These are phyloP conservation scores for Micronycteris hirsuta DNA, from an alignment of 2,113 vertebrate genomes.

Conservation along the genomic window DNA sequence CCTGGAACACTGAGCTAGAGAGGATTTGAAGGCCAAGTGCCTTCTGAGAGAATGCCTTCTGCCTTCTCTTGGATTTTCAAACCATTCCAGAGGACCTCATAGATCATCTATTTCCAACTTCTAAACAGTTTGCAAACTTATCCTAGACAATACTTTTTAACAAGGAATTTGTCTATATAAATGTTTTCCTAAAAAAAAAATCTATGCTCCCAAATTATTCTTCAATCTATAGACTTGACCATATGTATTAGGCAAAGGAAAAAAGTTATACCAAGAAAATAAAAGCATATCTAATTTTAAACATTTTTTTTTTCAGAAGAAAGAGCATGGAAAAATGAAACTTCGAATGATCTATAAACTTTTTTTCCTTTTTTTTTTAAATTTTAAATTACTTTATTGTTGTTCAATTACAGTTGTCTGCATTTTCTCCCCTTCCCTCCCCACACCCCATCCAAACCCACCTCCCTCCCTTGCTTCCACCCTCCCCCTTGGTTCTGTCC, in stretches of 20 bases:
- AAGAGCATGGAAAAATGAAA: neutral
- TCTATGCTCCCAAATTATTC: neutral
- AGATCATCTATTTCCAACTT: no score
- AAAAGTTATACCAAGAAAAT: constrained; percentile 1
- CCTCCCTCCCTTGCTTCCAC: no score
- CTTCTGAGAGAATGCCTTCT: neutral
- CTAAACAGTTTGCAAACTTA: constrained; percentile 7
- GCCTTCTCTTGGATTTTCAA: neutral
- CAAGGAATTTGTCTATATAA: neutral
- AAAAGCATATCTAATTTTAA: neutral
- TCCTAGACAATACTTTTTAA: neutral
- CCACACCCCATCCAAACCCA: no score
- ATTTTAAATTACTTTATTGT: no score
- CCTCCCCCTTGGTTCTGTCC: no score
- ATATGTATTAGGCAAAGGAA: neutral
- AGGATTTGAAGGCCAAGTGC: neutral
- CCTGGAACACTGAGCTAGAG: neutral
- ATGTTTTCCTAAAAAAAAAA: neutral
- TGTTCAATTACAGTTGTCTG: no score
- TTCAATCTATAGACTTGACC: neutral
- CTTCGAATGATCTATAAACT: neutral
- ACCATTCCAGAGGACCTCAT: neutral
- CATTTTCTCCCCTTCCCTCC: no score
- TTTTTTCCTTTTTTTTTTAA: no score
- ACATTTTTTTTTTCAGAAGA: neutral